phyloP scores from a whole-genome alignment of 1,140 invertebrate species.

The Zeugodacus cucurbitae region DNA sequence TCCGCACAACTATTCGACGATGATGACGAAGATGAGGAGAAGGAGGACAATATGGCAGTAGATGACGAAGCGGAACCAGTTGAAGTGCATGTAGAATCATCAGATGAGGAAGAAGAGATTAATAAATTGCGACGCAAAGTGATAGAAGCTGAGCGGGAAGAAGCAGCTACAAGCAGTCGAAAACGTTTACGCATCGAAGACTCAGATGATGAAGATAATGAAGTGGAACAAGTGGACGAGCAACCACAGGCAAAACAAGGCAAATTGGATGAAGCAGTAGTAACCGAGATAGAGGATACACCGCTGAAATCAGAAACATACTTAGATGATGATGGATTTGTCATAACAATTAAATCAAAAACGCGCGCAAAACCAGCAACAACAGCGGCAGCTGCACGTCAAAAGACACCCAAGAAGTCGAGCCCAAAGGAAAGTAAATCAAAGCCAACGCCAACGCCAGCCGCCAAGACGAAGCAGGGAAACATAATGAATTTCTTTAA shows the following conservation, averaged over 20 bases:
- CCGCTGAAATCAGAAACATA: conserved; percentile 55
- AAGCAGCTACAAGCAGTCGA: conserved; percentile 33
- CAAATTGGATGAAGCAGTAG: conserved; percentile 47
- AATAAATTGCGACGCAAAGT: conserved; percentile 57
- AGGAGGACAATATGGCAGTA: neutral
- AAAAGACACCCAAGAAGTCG: conserved; percentile 44
- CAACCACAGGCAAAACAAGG: conserved; percentile 44
- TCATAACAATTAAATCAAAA: conserved; percentile 56
- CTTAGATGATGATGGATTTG: conserved; percentile 62
- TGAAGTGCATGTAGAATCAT: conserved; percentile 47
- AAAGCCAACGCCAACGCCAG: conserved; percentile 41
- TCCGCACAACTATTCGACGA: conserved; percentile 55
- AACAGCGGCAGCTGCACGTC: conserved; percentile 41
- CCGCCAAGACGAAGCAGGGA: conserved; percentile 56
- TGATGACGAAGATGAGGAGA: conserved; percentile 46
- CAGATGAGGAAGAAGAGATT: conserved; percentile 60
- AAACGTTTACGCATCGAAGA: conserved; percentile 59
- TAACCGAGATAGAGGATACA: conserved; percentile 39
- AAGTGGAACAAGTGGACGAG: conserved; percentile 53
- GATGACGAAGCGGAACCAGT: neutral
- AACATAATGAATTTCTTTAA: conserved; percentile 60
- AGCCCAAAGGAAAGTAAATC: conserved; percentile 9
- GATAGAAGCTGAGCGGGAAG: conserved; percentile 24
- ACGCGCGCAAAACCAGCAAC: conserved; percentile 41
- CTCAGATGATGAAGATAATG: conserved; percentile 45